Evolutionary conservation across 2,888 invertebrate genomes (phyloP), one percentile per base, ranked within the genome.

Genomic region (Nasonia oneida): DNA sequence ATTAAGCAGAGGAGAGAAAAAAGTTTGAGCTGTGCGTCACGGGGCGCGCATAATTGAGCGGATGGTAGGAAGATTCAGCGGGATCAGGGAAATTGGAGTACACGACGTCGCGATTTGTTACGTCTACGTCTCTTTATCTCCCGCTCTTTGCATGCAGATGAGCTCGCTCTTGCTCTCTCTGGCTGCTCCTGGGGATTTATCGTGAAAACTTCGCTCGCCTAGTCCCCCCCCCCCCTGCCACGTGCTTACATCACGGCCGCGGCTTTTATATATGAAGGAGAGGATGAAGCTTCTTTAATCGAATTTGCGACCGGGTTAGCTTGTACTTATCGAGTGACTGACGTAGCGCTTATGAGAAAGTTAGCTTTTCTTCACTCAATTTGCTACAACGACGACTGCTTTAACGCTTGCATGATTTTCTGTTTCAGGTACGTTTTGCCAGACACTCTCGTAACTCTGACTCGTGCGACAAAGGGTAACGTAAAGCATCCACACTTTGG

Each of bases 101-200:
- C 76, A 82, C 76, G 82, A 50, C 39, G 76, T 67, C 67, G 67
- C 67, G 67, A 82, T 82, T 74, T 76, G 82, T 82, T 76, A 76
- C 67, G 53, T 82, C 64, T 70, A 23, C 23, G n/a, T 81, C 53
- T 67, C n/a, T 57, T 42, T 57, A 29, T 47, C 47, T 73, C 73
- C 12, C 14, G 29, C 76, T 82, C 76, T 76, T 82, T 76, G 76
- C 82, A 70, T 82, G 76, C 67, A 67, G 75, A 82, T 76, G 82
- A 81, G 73, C 37, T n/a, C 10, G 3, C 29, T 29, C 29, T 29
- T 29, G 3, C 10, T 12, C 14, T 14, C 37, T 37, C 37, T 4
- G 3, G 3, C 37, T 15, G 50, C 67, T 10, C 18, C 3, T 3
- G 18, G 57, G 50, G 67, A 82, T 82, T 82, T 82, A 82, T 82